Evolutionary conservation across 2,797 vertebrate species (phyloP), one percentile per base, ranked within the genome.

Genomic region (Trachurus trachurus): DNA sequence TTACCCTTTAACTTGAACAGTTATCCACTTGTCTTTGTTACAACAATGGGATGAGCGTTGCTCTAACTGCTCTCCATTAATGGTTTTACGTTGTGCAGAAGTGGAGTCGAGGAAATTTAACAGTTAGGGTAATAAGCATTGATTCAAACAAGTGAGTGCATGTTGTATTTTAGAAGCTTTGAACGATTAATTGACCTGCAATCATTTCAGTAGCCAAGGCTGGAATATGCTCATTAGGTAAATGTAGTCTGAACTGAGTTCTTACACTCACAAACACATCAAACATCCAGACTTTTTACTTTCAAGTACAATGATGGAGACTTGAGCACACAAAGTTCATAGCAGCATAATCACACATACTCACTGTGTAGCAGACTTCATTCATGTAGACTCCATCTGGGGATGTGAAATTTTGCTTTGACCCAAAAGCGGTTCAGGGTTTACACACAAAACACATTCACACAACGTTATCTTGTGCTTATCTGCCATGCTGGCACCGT

Each of bases 341-440:
- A 42, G 49, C 42, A 4, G 45, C 47, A 15, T 63, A 56, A 74
- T 74, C 45, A 16, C 4, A 6, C 16, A 45, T 45, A 47, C 19
- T 47, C 45, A 17, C 45, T 19, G 7, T 19, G 45, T 47, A 17
- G 13, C 42, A 68, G 59, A 40, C 21, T 47, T 47, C 63, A 63
- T 59, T 60, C 47, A 31, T 9, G 29, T 17, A n/a, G 26, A 66
- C 45, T 76, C 84, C 61, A 76, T 74, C 61, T 76, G 63, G 52
- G 62, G 64, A 69, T 76, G 45, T 52, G 53, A 69, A 53, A 54
- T 66, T 45, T 54, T 9, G 12, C 54, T 82, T 71, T 81, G 3
- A 76, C 75, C 63, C 72, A n/a, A 64, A 77, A 72, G 58, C 47
- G 42, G 54, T 40, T n/a, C 29, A 44, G 5, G 8, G 4, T 54